These are phyloP conservation scores for Junonia oenone DNA, from an alignment of 2,888 invertebrate species.

Conservation along the genomic window DNA sequence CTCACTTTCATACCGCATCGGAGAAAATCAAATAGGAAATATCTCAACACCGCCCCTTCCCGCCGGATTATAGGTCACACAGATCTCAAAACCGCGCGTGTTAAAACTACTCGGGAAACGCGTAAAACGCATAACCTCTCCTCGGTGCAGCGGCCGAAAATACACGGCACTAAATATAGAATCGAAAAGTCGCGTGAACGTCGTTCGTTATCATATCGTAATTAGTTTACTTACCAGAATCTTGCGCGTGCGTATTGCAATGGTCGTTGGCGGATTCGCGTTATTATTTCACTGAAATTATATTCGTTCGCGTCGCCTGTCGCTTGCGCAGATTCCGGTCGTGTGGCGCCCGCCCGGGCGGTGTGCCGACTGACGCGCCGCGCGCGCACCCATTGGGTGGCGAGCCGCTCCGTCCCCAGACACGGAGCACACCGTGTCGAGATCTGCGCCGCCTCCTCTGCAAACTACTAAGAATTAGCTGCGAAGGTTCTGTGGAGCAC, in stretches of 20 bases:
- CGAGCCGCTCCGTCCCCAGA: slow-evolving; percentile 21
- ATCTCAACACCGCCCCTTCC: slow-evolving; percentile 20
- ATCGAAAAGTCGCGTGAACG: slow-evolving; percentile 22
- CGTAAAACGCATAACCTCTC: slow-evolving; percentile 50
- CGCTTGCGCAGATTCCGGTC: slow-evolving; percentile 76
- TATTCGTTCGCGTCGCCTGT: slow-evolving; percentile 56
- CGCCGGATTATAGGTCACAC: slow-evolving; percentile 24
- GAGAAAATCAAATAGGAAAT: slow-evolving; percentile 27
- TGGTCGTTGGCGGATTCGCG: slow-evolving; percentile 58
- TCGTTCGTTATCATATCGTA: slow-evolving; percentile 7
- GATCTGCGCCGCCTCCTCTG: neutral
- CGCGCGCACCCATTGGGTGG: slow-evolving; percentile 36
- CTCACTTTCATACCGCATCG: slow-evolving; percentile 49
- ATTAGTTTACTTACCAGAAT: slow-evolving; percentile 65
- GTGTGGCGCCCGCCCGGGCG: slow-evolving; percentile 80
- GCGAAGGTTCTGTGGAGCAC: slow-evolving; percentile 8
- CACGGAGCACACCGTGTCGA: slow-evolving; percentile 5
- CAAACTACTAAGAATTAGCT: neutral
- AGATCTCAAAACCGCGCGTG: slow-evolving; percentile 18
- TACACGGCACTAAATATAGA: slow-evolving; percentile 59
- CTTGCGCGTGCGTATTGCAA: slow-evolving; percentile 61
- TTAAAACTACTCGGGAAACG: slow-evolving; percentile 37
- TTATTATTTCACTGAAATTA: slow-evolving; percentile 67
- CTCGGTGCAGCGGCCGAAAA: slow-evolving; percentile 63
- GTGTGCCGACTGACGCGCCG: slow-evolving; percentile 69